Base-by-base conservation (phyloP, 1,140 invertebrate species). In the Euborellia annulipes region DNA sequence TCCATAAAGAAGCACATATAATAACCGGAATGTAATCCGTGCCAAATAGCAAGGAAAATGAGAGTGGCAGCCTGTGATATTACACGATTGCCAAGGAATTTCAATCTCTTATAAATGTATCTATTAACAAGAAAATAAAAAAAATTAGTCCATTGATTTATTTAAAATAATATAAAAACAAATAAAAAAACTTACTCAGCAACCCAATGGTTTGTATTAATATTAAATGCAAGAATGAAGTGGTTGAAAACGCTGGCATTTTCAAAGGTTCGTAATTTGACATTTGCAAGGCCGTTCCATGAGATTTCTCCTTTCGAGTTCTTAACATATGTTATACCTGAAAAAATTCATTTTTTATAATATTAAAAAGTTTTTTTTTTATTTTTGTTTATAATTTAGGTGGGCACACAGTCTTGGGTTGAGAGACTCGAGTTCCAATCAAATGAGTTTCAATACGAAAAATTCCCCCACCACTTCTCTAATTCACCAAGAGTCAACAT, bases 181-280 rank as follows among this genome's bases (percentile, higher is more conserved):
- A 43, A 43, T 32, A 17, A n/a, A 23, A 27, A n/a, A 36, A 58
- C 66, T 67, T 61, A 93, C 64, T 88, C 79, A 0, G 79, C 78
- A 39, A 86, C 82, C 85, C 91, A 96, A 19, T 78, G 68, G 65
- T 95, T 96, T 0, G 92, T 95, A 56, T 93, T 93, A 39, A 82
- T 83, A 60, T 95, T 96, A 59, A 95, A 95, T 9, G 85, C 83
- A 45, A 75, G 65, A 39, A 94, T 86, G 54, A 89, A 80, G 54
- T 90, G 78, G 45, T 78, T 77, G 63, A 93, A 88, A 36, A 78
- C 79, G 2, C 77, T 79, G 3, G 80, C 75, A 20, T 71, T 76
- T 65, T 93, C 89, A 56, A 85, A 86, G 1, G 75, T 64, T 20
- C 62, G 54, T 1, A 94, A 55, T 52, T 83, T 76, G 0, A 94